Evolutionary conservation across 2,113 vertebrate genomes (phyloP).

Genomic region (Stictonetta naevosa): DNA sequence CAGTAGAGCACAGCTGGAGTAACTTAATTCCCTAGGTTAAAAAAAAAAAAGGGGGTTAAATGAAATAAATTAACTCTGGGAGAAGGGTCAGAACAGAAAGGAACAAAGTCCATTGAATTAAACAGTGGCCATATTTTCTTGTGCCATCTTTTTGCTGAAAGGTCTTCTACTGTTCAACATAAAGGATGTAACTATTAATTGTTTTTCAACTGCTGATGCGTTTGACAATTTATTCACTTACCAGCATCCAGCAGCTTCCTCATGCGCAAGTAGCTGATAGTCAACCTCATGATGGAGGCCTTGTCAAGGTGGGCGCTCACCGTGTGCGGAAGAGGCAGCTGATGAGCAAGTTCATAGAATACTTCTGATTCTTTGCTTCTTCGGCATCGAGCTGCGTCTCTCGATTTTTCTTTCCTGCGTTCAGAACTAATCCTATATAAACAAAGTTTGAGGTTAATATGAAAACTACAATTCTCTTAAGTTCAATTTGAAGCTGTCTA

Average conservation of each 20-base stretch:
- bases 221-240: conserved; percentile 52
- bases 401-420: conserved; percentile 94
- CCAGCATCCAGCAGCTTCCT: conserved; percentile 89
- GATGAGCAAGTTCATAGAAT: conserved; percentile 93
- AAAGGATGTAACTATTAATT: background rate
- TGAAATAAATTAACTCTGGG: background rate
- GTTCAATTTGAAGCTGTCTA: background rate
- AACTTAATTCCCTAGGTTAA: background rate
- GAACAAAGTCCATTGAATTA: background rate
- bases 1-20: background rate
- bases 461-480: background rate
- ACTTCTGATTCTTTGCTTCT: conserved; percentile 96
- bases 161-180: background rate
- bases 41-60: background rate
- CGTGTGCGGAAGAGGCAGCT: conserved; percentile 93
- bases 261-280: conserved; percentile 96
- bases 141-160: background rate
- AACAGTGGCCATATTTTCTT: background rate
- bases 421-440: conserved; percentile 90
- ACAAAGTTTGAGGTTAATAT: background rate
- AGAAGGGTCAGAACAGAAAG: background rate
- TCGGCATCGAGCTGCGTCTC: conserved; percentile 92
- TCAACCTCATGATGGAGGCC: conserved; percentile 96
- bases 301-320: conserved; percentile 95
- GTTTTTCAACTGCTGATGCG: background rate